Conservation (phyloP, 2,888 invertebrate species). For the Leucophora obtusa region DNA sequence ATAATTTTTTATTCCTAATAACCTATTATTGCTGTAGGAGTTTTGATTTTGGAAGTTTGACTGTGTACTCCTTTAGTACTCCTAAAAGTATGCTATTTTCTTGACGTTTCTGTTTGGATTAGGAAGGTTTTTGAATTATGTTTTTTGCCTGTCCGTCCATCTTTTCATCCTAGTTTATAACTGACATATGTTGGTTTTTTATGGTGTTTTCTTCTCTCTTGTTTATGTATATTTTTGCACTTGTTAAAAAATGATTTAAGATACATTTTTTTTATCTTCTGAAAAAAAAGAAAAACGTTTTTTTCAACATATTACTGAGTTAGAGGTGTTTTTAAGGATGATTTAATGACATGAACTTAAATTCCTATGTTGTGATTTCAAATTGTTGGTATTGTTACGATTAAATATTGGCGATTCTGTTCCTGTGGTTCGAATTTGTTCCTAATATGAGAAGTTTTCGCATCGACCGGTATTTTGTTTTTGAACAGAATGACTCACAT, state of each 20-base stretch:
- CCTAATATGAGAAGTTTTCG: too few species aligned
- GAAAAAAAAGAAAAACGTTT: not conserved
- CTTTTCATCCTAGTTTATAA: conserved; percentile 1
- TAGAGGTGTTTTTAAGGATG: too few species aligned
- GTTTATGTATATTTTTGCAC: conserved; percentile 72
- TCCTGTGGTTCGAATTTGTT: too few species aligned
- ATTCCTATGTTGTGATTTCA: too few species aligned
- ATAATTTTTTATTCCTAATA: conserved; percentile 21
- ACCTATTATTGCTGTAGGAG: conserved; percentile 12
- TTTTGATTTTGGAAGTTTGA: not conserved
- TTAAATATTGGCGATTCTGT: too few species aligned
- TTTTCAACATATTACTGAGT: not conserved
- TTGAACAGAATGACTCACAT: too few species aligned
- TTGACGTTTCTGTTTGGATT: not conserved
- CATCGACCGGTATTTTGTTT: too few species aligned
- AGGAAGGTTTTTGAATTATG: not conserved
- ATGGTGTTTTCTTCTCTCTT: conserved; percentile 7
- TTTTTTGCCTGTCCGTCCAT: not conserved
- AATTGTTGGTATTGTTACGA: too few species aligned
- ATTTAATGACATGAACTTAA: too few species aligned
- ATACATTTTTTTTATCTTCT: conserved; percentile 5
- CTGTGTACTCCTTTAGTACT: conserved; percentile 12
- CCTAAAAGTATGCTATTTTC: conserved; percentile 58
- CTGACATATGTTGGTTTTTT: conserved; percentile 10
- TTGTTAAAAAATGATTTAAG: conserved; percentile 74